phyloP scores from a whole-genome alignment of 2,888 invertebrate genomes.

The Ormyrus nitidulus region DNA sequence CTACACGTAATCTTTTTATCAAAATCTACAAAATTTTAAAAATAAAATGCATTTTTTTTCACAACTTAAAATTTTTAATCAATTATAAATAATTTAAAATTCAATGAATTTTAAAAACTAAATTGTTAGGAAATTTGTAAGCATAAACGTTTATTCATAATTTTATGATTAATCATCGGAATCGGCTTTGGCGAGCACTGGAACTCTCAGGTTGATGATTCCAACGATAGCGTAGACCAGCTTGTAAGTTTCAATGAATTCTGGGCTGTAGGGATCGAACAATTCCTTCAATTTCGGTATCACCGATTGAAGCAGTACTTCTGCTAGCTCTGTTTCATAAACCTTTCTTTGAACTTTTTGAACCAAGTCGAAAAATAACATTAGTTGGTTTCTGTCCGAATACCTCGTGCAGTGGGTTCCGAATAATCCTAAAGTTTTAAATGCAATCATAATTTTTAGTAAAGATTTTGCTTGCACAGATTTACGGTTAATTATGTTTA shows the following conservation, averaged over 20 bases:
- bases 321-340: slow-evolving; percentile 63
- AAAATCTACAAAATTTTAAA: too few species aligned
- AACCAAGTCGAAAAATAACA: slow-evolving; percentile 60
- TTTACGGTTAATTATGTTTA: slow-evolving; percentile 46
- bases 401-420: slow-evolving; percentile 63
- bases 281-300: slow-evolving; percentile 61
- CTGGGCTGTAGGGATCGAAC: slow-evolving; percentile 59
- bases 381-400: slow-evolving; percentile 63
- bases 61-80: too few species aligned
- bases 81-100: too few species aligned
- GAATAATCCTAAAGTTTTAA: slow-evolving; percentile 59
- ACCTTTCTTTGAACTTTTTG: slow-evolving; percentile 66
- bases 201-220: slow-evolving; percentile 66
- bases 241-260: slow-evolving; percentile 66
- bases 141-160: slow-evolving; percentile 4
- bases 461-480: too few species aligned
- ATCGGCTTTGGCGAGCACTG: slow-evolving; percentile 66
- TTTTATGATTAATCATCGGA: slow-evolving; percentile 40
- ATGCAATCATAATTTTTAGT: neutral
- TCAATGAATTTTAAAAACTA: too few species aligned
- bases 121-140: too few species aligned
- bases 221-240: slow-evolving; percentile 67
- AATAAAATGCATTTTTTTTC: too few species aligned
- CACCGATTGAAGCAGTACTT: slow-evolving; percentile 61
- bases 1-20: too few species aligned